Evolutionary conservation across 2,888 invertebrate species (phyloP), one percentile per base, ranked within the genome.

Genomic region (Caenorhabditis sp.): DNA sequence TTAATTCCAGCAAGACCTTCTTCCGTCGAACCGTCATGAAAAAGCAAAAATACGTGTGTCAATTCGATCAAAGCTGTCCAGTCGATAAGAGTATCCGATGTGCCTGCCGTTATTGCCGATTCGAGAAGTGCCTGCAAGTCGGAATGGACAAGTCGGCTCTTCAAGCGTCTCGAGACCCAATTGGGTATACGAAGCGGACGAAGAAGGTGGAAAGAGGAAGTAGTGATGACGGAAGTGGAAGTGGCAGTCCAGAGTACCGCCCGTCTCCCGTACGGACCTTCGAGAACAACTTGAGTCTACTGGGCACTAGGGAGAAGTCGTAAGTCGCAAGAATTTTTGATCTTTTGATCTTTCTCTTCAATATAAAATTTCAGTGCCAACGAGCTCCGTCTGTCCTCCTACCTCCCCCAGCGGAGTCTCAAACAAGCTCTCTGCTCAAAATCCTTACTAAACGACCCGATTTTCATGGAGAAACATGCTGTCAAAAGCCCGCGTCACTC

Each of bases 1-100:
- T 2, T 40, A 2, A 13, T 86, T 89, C 70, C 79, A 89, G 90
- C 60, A 90, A 90, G 72, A 90, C 87, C 8, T 90, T 90, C 69
- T 90, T 90, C 82, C 89, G 90, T 8, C 83, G 91, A 56, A 91
- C 91, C 9, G 89, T 91, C 37, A 91, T 91, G 91, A 91, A 91
- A 76, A 90, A 91, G 51, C 91, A 91, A 68, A 84, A 82, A 22
- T 91, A 91, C 78, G 79, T 80, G 2, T 91, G 91, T 47, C 91
- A 91, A 62, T 87, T 83, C 64, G 85, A 88, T 3, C 84, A 86
- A 24, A 86, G 87, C 37, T 88, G 88, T 64, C 87, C 85, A 11
- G 88, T 88, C 20, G 87, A 89, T 62, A 88, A 87, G 70, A 85
- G 86, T 78, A 89, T 91, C 28, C 87, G 91, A 32, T 91, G 91